Evolutionary conservation across 2,113 vertebrate genomes (phyloP), one percentile per base, ranked within the genome.

Genomic region (Beaufortia kweichowensis): DNA sequence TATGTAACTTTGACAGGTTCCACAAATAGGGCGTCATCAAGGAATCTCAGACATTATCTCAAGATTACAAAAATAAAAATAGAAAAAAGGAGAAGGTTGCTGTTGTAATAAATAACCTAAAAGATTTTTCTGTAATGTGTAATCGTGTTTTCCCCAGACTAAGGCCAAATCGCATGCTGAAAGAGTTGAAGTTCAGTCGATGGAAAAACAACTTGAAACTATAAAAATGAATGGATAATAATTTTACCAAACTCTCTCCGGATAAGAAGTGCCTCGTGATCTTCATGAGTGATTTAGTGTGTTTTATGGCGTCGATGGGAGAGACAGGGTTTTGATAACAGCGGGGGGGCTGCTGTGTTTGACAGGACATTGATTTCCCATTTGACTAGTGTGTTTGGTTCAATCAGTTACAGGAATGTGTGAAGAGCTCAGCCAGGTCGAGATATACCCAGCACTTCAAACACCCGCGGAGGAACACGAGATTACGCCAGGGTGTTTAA

Each of bases 311-410:
- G 55, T 82, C 72, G 21, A 76, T 79, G 73, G 61, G 73, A 76
- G 56, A 77, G 62, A 81, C 73, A 28, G 76, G 19, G 55, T 76
- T 60, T 79, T 81, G 82, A 84, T 81, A 81, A 81, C 41, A 50
- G 56, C 17, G 66, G 72, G 50, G 69, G 33, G 43, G 46, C 71
- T 71, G 57, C 57, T 23, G 55, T 39, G 76, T 80, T 78, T 79
- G 77, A 65, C 35, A 67, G 73, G 55, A 70, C 71, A 86, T 86
- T 86, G 84, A 86, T 86, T 86, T 84, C 81, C 41, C 84, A 86
- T 86, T 86, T 81, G 81, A 46, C 61, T 81, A 68, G 79, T 68
- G 73, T 67, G 75, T 78, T 68, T 69, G 80, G 62, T 80, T 83
- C 80, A 83, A 82, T 83, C 82, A 83, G 82, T 85, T 82, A 85